A percentile compares a stretch with the other conserved stretches of the same genome.
Evolutionary conservation across 2,113 vertebrate genomes (phyloP).

Genomic region (Boulengeromyrus knoepffleri): DNA sequence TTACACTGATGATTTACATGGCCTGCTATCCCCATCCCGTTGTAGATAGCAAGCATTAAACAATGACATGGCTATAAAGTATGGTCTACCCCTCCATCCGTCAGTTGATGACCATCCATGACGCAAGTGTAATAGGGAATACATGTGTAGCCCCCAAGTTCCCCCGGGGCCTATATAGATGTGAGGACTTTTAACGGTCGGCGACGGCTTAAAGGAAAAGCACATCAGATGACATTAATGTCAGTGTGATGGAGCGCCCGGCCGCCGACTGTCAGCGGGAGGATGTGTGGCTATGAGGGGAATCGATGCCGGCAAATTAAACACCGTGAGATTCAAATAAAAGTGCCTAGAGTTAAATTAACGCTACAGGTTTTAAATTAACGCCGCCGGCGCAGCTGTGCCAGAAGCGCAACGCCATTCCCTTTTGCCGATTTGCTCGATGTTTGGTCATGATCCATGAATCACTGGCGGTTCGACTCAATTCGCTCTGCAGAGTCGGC

Average conservation of each 20-base stretch:
- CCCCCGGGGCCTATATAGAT: neutral
- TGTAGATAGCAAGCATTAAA: neutral
- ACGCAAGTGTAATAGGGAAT: neutral
- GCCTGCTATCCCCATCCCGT: neutral
- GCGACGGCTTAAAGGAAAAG: neutral
- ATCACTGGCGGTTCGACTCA: neutral
- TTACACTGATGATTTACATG: neutral
- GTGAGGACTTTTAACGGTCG: neutral
- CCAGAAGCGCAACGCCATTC: neutral
- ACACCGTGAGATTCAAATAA: neutral
- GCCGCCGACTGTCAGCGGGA: neutral
- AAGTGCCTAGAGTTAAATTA: neutral
- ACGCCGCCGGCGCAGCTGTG: neutral
- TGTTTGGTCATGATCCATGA: neutral
- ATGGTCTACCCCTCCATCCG: neutral
- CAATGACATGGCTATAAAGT: neutral
- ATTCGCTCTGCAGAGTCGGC: slow-evolving; percentile 9
- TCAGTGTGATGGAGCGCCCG: neutral
- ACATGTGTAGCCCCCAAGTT: neutral
- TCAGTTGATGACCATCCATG: neutral
- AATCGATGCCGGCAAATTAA: neutral
- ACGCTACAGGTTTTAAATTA: slow-evolving; percentile 1
- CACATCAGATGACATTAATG: neutral
- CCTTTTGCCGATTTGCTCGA: neutral
- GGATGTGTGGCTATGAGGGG: neutral